A percentile compares a stretch with the other conserved stretches of the same genome.
phyloP scores from a whole-genome alignment of 2,888 invertebrate genomes.

The Schizaphis graminum region DNA sequence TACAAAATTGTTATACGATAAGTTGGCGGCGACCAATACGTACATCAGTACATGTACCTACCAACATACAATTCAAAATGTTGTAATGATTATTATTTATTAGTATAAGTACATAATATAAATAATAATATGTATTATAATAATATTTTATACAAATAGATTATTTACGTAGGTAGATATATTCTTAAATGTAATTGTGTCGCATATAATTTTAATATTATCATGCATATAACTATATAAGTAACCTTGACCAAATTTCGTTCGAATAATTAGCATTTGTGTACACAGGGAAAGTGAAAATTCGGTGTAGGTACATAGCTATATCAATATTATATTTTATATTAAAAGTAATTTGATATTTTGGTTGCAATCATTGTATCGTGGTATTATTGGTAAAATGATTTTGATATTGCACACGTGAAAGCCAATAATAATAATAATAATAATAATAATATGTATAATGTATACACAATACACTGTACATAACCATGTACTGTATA shows the following conservation, averaged over 20 bases:
- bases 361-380: slow-evolving; percentile 44
- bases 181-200: background rate
- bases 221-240: background rate
- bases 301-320: background rate
- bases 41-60: background rate
- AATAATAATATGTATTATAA: background rate
- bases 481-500: background rate
- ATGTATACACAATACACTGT: background rate
- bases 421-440: slow-evolving; percentile 57
- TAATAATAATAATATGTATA: slow-evolving; percentile 43
- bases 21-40: background rate
- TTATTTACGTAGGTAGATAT: background rate
- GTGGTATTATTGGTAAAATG: slow-evolving; percentile 47
- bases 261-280: slow-evolving; percentile 4
- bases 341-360: slow-evolving; percentile 26
- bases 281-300: slow-evolving; percentile 50
- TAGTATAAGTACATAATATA: background rate
- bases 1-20: background rate
- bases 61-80: background rate
- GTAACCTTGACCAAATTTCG: slow-evolving; percentile 28
- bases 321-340: background rate
- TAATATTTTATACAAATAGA: background rate
- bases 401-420: slow-evolving; percentile 45
- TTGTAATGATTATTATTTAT: background rate
- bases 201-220: background rate